phyloP scores from a whole-genome alignment of 1,140 invertebrate species.

The Samia ricini region DNA sequence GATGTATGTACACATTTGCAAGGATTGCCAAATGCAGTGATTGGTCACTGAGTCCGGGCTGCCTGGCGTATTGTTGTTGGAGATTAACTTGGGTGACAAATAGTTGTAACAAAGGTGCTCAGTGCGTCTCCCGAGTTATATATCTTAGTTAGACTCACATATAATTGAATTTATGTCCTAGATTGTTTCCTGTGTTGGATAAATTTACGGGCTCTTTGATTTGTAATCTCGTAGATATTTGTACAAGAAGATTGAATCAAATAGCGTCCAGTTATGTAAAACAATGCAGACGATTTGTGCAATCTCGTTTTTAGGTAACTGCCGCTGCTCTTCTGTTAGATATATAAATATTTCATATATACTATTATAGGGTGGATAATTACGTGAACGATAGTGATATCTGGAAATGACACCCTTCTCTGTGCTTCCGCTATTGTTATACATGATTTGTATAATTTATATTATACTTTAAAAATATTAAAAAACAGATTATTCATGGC shows the following conservation, averaged over 20 bases:
- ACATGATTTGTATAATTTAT: no score
- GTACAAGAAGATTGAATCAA: background rate
- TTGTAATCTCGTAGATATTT: background rate
- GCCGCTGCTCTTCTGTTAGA: no score
- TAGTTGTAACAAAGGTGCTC: conserved; percentile 5
- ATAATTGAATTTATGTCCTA: conserved; percentile 8
- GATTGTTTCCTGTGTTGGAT: background rate
- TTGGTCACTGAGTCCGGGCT: background rate
- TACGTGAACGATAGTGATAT: no score
- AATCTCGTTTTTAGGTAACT: no score
- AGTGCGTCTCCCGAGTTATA: background rate
- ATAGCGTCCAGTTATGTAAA: background rate
- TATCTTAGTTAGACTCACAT: background rate
- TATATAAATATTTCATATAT: no score
- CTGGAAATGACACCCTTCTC: no score
- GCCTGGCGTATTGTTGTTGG: conserved; percentile 1
- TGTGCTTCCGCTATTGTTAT: no score
- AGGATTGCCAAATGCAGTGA: conserved; percentile 6
- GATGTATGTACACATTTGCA: background rate
- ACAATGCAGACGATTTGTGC: no score
- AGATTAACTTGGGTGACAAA: conserved; percentile 10
- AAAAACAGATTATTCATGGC: no score
- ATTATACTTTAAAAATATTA: no score
- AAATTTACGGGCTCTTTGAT: conserved; percentile 2
- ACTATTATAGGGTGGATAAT: no score